Conservation (phyloP, 1,140 invertebrate species). For the Macrocentrus cingulum region DNA sequence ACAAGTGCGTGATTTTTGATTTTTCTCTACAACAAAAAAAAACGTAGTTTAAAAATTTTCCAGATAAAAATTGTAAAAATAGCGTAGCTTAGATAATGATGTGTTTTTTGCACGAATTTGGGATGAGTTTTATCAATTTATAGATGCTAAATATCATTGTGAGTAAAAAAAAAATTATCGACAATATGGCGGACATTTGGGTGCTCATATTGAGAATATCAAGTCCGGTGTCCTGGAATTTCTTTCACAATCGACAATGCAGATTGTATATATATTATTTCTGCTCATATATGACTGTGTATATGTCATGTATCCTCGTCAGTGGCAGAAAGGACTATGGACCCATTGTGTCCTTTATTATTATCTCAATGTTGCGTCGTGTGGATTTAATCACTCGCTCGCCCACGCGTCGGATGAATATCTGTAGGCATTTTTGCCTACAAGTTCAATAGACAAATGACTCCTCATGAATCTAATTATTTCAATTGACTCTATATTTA, state of each 20-base stretch:
- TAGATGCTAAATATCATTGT: too few species aligned
- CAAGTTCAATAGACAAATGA: background rate
- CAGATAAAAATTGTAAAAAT: too few species aligned
- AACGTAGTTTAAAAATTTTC: too few species aligned
- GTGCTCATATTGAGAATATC: conserved; percentile 15
- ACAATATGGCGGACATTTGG: background rate
- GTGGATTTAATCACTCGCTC: conserved; percentile 44
- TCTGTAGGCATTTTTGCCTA: conserved; percentile 16
- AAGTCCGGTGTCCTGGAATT: conserved; percentile 38
- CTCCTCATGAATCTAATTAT: too few species aligned
- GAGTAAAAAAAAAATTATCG: too few species aligned
- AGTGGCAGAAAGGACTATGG: conserved; percentile 50
- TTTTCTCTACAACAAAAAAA: too few species aligned
- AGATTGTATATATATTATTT: conserved; percentile 10
- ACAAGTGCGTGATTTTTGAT: too few species aligned
- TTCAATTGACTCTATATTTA: too few species aligned
- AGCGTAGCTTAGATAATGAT: too few species aligned
- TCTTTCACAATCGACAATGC: conserved; percentile 36
- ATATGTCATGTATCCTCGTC: conserved; percentile 29
- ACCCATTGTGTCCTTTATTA: too few species aligned
- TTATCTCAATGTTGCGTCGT: conserved; percentile 45
- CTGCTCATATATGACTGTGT: conserved; percentile 9
- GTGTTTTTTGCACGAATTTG: too few species aligned
- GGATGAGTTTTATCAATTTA: too few species aligned
- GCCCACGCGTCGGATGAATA: conserved; percentile 47